phyloP scores from a whole-genome alignment of 2,797 vertebrate genomes.

The Neostethus bicornis region DNA sequence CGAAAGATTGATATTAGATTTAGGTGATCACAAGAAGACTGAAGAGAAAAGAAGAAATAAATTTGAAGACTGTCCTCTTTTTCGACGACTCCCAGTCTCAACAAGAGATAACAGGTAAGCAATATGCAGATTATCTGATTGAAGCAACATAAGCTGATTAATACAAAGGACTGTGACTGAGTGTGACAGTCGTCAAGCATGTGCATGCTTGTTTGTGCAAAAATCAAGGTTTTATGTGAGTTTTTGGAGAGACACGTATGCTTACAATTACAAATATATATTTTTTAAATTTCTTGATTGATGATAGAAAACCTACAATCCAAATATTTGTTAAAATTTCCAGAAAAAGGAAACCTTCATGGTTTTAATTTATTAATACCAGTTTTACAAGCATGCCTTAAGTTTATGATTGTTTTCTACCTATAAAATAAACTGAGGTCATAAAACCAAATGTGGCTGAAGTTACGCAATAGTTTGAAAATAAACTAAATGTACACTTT shows the following conservation, averaged over 20 bases:
- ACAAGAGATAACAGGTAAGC: constrained; percentile 68
- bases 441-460: neutral
- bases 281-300: neutral
- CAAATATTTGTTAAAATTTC: no score
- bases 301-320: neutral
- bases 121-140: constrained; percentile 69
- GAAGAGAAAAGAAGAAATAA: constrained; percentile 13
- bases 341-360: neutral
- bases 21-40: constrained; percentile 29
- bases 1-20: constrained; percentile 43
- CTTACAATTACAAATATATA: neutral
- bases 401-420: neutral
- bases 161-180: constrained; percentile 22
- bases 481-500: neutral
- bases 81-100: constrained; percentile 42
- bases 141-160: constrained; percentile 57
- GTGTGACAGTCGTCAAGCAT: constrained; percentile 5
- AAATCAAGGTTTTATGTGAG: neutral
- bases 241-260: neutral
- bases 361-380: neutral
- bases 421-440: neutral
- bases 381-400: neutral
- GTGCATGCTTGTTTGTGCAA: neutral
- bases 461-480: neutral
- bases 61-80: constrained; percentile 34